Evolutionary conservation across 1,140 invertebrate species (phyloP).

Genomic region (Papilio machaon): DNA sequence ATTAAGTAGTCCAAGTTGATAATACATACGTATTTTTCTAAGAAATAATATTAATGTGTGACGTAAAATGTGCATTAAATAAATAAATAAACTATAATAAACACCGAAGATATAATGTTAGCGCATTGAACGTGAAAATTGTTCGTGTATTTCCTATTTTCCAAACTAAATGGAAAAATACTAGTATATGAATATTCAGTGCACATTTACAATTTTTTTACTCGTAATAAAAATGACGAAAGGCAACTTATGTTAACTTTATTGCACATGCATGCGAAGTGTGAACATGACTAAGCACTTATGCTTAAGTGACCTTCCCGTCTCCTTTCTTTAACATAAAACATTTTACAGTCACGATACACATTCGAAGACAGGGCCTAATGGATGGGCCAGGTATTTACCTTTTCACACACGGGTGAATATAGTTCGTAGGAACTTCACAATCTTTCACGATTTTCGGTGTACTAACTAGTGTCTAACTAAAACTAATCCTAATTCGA

Average conservation of each 20-base stretch:
- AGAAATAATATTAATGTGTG: background rate
- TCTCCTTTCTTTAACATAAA: slow-evolving; percentile 6
- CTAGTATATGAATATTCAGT: background rate
- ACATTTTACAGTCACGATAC: slow-evolving; percentile 8
- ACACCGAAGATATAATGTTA: too few species aligned
- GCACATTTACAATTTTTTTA: background rate
- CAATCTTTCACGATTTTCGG: too few species aligned
- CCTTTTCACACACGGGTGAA: background rate
- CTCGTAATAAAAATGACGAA: background rate
- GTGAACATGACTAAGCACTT: slow-evolving; percentile 1
- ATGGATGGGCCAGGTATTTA: background rate
- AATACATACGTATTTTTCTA: background rate
- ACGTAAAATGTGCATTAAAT: too few species aligned
- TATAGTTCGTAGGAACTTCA: background rate
- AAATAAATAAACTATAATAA: too few species aligned
- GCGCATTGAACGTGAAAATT: too few species aligned
- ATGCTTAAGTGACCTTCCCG: slow-evolving; percentile 9
- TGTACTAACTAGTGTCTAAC: too few species aligned
- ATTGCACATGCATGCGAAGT: slow-evolving; percentile 6
- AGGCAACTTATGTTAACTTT: background rate
- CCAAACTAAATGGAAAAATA: background rate
- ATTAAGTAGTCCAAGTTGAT: background rate
- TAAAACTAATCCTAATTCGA: too few species aligned
- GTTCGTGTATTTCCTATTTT: background rate
- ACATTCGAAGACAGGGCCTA: background rate